These are phyloP conservation scores for Buathra laborator DNA, from an alignment of 2,888 invertebrate genomes.

Conservation along the genomic window DNA sequence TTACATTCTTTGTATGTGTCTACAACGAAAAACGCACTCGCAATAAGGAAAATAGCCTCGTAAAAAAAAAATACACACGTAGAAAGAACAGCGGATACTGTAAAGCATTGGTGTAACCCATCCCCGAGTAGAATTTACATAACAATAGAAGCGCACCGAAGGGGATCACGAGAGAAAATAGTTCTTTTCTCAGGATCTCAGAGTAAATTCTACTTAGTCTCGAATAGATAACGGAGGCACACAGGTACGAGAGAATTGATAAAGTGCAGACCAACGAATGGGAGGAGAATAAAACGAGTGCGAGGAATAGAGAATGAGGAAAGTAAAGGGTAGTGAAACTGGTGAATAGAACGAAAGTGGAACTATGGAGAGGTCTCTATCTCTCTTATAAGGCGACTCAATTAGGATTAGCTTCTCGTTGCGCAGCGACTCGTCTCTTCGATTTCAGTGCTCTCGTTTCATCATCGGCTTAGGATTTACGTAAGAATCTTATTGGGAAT, in stretches of 20 bases:
- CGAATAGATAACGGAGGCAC: constrained; percentile 17
- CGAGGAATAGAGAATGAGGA: constrained; percentile 38
- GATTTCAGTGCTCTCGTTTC: constrained; percentile 57
- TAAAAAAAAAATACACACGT: too few relatives aligned
- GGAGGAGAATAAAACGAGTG: constrained; percentile 21
- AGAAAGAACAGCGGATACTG: too few relatives aligned
- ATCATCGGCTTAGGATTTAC: constrained; percentile 82
- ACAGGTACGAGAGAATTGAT: constrained; percentile 44
- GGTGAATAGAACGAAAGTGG: constrained; percentile 34
- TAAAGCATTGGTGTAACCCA: too few relatives aligned
- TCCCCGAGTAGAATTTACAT: background rate
- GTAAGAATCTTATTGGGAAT: constrained; percentile 79
- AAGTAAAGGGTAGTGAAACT: constrained; percentile 42
- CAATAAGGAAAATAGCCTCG: too few relatives aligned
- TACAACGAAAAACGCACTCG: too few relatives aligned
- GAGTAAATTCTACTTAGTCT: constrained; percentile 35
- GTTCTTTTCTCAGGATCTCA: background rate
- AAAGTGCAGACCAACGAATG: constrained; percentile 21
- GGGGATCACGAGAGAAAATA: constrained; percentile 3
- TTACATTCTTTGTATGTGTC: too few relatives aligned
- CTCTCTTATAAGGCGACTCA: constrained; percentile 80
- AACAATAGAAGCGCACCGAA: background rate
- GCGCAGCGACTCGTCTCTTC: constrained; percentile 73
- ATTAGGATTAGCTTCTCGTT: constrained; percentile 81
- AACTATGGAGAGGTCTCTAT: constrained; percentile 46